These are phyloP conservation scores for Hylomyscus alleni DNA, from an alignment of 2,797 vertebrate species.

Conservation along the genomic window DNA sequence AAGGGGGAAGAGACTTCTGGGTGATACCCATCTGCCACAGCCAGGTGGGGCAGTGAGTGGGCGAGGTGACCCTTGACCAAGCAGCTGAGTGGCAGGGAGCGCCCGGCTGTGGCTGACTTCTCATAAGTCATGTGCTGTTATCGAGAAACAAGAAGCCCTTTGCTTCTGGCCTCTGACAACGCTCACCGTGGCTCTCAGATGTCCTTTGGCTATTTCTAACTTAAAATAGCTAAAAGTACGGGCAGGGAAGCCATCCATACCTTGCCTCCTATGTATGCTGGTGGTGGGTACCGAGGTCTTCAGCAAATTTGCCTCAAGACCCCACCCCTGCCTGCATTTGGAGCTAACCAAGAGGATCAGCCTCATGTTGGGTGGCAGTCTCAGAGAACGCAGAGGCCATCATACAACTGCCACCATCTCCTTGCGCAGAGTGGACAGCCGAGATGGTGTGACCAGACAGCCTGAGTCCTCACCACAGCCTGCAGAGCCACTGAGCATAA, in stretches of 20 bases:
- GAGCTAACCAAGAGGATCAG: background rate
- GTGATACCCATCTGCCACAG: background rate
- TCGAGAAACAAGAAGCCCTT: constrained; percentile 23
- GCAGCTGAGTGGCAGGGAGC: constrained; percentile 43
- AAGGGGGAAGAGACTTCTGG: constrained; percentile 14
- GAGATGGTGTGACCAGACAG: background rate
- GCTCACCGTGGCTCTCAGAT: constrained; percentile 55
- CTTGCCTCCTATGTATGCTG: background rate
- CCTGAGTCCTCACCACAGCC: constrained; percentile 26
- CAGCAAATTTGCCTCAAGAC: background rate
- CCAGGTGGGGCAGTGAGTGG: background rate
- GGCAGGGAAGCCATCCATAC: background rate
- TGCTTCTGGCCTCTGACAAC: constrained; percentile 52
- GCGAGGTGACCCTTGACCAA: background rate
- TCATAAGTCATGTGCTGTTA: constrained; percentile 64
- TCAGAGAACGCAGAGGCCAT: background rate
- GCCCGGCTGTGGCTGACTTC: background rate
- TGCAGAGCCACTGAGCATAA: background rate
- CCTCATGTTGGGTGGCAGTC: background rate
- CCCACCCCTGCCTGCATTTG: background rate
- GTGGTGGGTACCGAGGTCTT: background rate
- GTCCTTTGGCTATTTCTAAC: constrained; percentile 67
- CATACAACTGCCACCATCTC: background rate
- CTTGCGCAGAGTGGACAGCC: background rate
- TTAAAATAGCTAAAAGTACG: constrained; percentile 45